Evolutionary conservation across 2,888 invertebrate genomes (phyloP).

Genomic region (Drosophila kambysellisi): DNA sequence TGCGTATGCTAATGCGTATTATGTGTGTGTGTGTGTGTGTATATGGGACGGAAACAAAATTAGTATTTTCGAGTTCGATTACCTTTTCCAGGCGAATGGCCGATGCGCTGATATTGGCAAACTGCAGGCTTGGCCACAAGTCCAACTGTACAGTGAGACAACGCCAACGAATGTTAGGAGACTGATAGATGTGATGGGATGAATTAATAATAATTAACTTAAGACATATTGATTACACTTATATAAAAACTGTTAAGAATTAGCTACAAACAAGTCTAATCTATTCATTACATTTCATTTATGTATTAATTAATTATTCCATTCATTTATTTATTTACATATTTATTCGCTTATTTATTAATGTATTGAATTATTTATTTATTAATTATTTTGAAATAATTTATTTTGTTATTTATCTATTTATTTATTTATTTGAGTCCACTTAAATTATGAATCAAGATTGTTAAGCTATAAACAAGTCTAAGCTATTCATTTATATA

Average conservation of each 20-base stretch:
- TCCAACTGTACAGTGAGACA: conserved; percentile 36
- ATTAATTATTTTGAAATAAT: not conserved
- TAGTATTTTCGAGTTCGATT: conserved; percentile 44
- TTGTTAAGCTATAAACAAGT: not conserved
- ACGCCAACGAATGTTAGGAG: not conserved
- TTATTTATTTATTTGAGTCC: no score
- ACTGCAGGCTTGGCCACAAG: conserved; percentile 20
- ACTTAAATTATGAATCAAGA: not conserved
- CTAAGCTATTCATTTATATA: not conserved
- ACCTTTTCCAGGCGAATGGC: conserved; percentile 46
- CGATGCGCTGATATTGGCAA: conserved; percentile 27
- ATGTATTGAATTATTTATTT: not conserved
- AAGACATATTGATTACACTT: not conserved
- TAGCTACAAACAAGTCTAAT: fast-evolving
- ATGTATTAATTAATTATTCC: not conserved
- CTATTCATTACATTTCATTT: not conserved
- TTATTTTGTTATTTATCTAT: not conserved
- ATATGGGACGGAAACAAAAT: conserved; percentile 14
- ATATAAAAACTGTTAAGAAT: not conserved
- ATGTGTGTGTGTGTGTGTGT: not conserved
- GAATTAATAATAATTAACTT: not conserved
- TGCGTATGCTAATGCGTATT: not conserved
- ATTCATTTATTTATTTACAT: not conserved
- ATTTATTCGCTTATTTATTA: not conserved
- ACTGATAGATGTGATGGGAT: not conserved